Evolutionary conservation across 2,797 vertebrate species (phyloP).

Genomic region (Thalassophryne amazonica): DNA sequence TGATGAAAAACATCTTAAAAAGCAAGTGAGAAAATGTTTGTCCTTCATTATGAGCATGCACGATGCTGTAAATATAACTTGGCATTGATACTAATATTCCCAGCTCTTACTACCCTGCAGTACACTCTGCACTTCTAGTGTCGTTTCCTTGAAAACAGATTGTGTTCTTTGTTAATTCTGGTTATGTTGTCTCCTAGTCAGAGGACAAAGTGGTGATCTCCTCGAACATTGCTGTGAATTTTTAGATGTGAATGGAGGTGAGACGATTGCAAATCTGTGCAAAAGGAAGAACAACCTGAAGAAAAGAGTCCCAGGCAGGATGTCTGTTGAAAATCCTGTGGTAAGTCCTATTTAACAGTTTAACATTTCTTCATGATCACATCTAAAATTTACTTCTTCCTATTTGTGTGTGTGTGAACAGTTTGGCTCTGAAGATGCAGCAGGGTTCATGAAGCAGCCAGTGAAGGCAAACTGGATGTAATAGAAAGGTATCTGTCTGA

Average conservation of each 20-base stretch:
- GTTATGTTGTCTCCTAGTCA: conserved; percentile 58
- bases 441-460: conserved; percentile 81
- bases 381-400: not conserved
- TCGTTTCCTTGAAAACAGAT: not conserved
- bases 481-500: conserved; percentile 84
- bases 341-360: conserved; percentile 56
- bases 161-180: not conserved
- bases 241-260: conserved; percentile 75
- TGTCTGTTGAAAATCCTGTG: conserved; percentile 60
- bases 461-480: conserved; percentile 77
- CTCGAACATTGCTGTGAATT: conserved; percentile 76
- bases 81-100: conserved; percentile 22
- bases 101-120: conserved; percentile 24
- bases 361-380: not conserved
- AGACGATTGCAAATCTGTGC: conserved; percentile 74
- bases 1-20: not conserved
- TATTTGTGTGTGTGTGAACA: conserved; percentile 22
- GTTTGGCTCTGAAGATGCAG: conserved; percentile 69
- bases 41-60: conserved; percentile 7
- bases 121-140: conserved; percentile 1
- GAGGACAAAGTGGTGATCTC: conserved; percentile 76
- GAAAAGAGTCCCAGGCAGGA: conserved; percentile 52
- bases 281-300: conserved; percentile 71
- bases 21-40: not conserved
- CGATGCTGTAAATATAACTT: conserved; percentile 36